A percentile compares a stretch with the other conserved stretches of the same genome.
Evolutionary conservation across 2,797 vertebrate species (phyloP).

Genomic region (Muscicapa comitata): DNA sequence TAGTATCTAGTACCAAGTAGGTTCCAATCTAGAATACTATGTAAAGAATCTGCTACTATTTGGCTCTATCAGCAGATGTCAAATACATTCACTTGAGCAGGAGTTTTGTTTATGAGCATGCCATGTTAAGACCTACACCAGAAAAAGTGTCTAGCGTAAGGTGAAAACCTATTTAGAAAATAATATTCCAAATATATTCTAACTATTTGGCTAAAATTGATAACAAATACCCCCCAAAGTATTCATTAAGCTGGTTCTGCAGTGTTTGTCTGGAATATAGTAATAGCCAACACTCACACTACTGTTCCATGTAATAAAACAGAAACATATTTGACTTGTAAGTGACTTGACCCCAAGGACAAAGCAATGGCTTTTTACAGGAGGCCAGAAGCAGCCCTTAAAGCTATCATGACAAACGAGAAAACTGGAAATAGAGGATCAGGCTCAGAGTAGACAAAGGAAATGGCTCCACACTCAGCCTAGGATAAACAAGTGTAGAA

Average conservation of each 20-base stretch:
- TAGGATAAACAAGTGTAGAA: background rate
- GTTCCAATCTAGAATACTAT: background rate
- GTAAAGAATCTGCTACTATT: background rate
- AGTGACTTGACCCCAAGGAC: background rate
- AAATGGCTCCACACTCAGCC: background rate
- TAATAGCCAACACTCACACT: background rate
- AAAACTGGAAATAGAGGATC: background rate
- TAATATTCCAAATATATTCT: background rate
- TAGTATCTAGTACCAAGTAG: background rate
- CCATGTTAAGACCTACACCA: background rate
- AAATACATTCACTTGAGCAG: background rate
- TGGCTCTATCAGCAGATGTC: background rate
- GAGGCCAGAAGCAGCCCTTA: background rate
- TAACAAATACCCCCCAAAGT: fast-evolving
- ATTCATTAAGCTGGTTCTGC: background rate
- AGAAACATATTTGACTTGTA: background rate
- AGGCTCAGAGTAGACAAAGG: background rate
- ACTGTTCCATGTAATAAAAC: background rate
- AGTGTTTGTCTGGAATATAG: background rate
- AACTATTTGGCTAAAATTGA: background rate
- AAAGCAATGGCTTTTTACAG: background rate
- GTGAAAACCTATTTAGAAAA: background rate
- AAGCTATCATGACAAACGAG: background rate
- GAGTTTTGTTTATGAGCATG: background rate
- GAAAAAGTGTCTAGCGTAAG: background rate